phyloP scores from a whole-genome alignment of 2,113 vertebrate genomes.

The Cyrtonyx montezumae region DNA sequence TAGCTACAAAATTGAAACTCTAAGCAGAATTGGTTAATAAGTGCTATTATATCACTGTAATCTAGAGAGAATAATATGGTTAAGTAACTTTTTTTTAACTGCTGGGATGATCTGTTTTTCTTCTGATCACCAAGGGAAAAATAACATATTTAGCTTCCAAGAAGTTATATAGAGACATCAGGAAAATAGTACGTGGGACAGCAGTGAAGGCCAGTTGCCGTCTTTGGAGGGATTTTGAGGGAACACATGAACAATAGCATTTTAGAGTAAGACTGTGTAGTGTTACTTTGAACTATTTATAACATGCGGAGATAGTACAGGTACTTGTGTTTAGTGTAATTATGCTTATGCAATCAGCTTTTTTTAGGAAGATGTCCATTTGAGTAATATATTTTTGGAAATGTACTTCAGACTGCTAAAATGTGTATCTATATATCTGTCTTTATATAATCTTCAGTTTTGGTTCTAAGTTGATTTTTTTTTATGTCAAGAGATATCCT shows the following conservation, averaged over 20 bases:
- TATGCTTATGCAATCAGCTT: constrained; percentile 80
- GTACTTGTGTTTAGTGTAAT: constrained; percentile 78
- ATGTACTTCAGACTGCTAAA: constrained; percentile 72
- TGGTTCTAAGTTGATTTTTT: constrained; percentile 51
- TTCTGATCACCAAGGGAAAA: neutral
- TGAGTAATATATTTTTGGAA: constrained; percentile 83
- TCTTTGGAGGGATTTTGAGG: constrained; percentile 7
- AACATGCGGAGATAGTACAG: constrained; percentile 73
- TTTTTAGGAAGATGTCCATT: constrained; percentile 80
- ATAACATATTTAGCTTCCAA: constrained; percentile 31
- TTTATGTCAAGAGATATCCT: constrained; percentile 72
- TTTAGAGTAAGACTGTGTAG: constrained; percentile 75
- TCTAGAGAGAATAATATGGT: neutral
- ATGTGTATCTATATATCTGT: constrained; percentile 75
- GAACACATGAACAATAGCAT: constrained; percentile 73
- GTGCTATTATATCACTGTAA: neutral
- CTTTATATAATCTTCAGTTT: constrained; percentile 77
- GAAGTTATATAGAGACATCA: constrained; percentile 8
- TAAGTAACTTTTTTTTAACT: neutral
- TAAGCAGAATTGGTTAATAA: neutral
- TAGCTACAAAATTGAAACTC: neutral
- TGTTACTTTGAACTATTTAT: constrained; percentile 78
- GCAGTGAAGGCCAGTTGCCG: neutral
- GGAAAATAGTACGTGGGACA: constrained; percentile 22
- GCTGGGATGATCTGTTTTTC: neutral